A percentile compares a stretch with the other conserved stretches of the same genome.
Conservation (phyloP, 30 jellyfish, hydroid and myxozoan species). For the Turritopsis rubra region DNA sequence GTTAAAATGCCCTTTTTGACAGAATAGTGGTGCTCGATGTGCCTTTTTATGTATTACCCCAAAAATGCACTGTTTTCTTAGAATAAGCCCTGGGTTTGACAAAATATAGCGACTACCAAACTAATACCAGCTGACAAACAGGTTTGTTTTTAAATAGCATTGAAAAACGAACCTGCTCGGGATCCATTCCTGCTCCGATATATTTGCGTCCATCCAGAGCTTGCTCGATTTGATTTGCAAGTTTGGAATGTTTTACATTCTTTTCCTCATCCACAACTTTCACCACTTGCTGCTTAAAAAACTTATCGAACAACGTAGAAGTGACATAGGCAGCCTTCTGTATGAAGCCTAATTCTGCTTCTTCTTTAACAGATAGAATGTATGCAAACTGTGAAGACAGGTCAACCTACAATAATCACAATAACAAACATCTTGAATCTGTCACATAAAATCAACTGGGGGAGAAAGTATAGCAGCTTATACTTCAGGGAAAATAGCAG, state of each 20-base stretch:
- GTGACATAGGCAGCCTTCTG: conserved; percentile 94
- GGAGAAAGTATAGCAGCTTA: no score
- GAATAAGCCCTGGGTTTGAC: no score
- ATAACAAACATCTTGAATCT: neutral
- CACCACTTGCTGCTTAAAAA: conserved; percentile 91
- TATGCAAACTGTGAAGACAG: conserved; percentile 79
- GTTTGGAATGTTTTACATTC: conserved; percentile 91
- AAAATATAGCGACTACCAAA: no score
- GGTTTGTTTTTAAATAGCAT: neutral
- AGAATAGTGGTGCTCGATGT: no score
- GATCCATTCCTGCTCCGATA: conserved; percentile 95
- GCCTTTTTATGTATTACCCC: no score
- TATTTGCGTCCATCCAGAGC: conserved; percentile 87
- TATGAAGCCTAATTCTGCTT: conserved; percentile 47
- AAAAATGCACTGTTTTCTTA: no score
- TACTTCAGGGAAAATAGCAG: no score
- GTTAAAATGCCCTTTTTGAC: no score
- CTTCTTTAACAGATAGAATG: conserved; percentile 87
- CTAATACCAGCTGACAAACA: no score
- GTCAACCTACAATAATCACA: conserved; percentile 55
- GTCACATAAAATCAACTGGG: no score
- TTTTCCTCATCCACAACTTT: conserved; percentile 43
- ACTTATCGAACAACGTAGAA: conserved; percentile 78
- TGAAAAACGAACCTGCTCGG: conserved; percentile 63
- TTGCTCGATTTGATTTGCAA: conserved; percentile 86